Base-by-base conservation (phyloP, 2,888 invertebrate genomes). In the Drosophila macrospina region DNA sequence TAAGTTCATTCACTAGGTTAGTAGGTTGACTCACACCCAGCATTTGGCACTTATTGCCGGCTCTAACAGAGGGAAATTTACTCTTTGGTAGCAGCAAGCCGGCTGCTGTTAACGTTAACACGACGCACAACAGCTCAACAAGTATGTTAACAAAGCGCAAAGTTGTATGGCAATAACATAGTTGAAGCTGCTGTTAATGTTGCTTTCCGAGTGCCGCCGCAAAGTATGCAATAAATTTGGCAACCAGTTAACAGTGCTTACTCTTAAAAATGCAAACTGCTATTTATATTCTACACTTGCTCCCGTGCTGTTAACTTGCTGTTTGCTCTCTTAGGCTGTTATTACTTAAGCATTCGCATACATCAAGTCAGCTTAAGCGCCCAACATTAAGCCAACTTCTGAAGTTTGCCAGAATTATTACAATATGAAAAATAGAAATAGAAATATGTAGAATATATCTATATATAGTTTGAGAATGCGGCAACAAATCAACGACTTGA, bases 1-100 rank as follows among this genome's bases (percentile, higher is more conserved):
- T 73, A 77, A 54, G 5, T 20, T 39, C 8, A 30, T 41, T 65
- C 86, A 85, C 59, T 85, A 82, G 85, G 85, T 85, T 85, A 85
- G 83, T 85, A 85, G 85, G 89, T 89, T 84, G 84, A 26, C 62
- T 52, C 15, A 60, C n/a, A 73, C 52, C 11, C 42, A 11, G 28
- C 28, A 24, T 7, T 20, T 4, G 44, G 4, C 20, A 20, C 10
- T 16, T 7, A 20, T 37, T 37, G 64, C 83, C 88, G 86, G 74
- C 59, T 6, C 10, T 65, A 59, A 42, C 45, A 65, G 41, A 20
- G 71, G 89, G 85, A 87, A 63, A 73, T 89, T 85, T 74, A 24
- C 85, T 85, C 85, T 89, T 42, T 4, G 13, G 0, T n/a, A n/a
- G n/a, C 6, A 2, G 5, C 13, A 2, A 6, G 51, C 70, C 66